These are phyloP conservation scores for Menidia beryllina DNA, from an alignment of 2,113 vertebrate genomes.

Conservation along the genomic window DNA sequence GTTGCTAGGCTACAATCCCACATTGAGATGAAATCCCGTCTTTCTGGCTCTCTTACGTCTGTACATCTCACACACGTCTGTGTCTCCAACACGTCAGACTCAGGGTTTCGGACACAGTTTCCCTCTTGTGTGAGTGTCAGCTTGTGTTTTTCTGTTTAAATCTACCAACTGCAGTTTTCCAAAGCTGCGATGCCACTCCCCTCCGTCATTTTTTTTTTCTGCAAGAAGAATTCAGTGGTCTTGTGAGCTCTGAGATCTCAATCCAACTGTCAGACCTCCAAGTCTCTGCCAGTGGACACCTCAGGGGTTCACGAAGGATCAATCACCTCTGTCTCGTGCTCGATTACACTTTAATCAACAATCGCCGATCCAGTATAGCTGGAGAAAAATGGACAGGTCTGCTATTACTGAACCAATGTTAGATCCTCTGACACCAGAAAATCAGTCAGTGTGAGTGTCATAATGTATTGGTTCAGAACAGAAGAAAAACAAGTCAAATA, in stretches of 20 bases:
- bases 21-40: slow-evolving; percentile 79
- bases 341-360: slow-evolving; percentile 64
- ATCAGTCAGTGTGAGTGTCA: background rate
- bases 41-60: slow-evolving; percentile 73
- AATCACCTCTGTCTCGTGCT: slow-evolving; percentile 65
- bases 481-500: too few relatives aligned
- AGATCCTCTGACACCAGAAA: background rate
- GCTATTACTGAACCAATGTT: slow-evolving; percentile 22
- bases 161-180: slow-evolving; percentile 13
- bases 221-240: slow-evolving; percentile 44
- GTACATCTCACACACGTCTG: slow-evolving; percentile 60
- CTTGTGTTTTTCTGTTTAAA: background rate
- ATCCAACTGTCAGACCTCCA: slow-evolving; percentile 56
- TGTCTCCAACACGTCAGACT: slow-evolving; percentile 40
- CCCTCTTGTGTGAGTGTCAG: background rate
- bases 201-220: slow-evolving; percentile 28
- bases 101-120: background rate
- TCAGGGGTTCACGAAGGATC: slow-evolving; percentile 60
- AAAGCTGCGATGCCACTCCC: slow-evolving; percentile 14
- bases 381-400: slow-evolving; percentile 39
- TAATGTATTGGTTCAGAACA: background rate
- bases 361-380: slow-evolving; percentile 29
- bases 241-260: slow-evolving; percentile 54
- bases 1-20: slow-evolving; percentile 90
- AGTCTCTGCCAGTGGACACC: slow-evolving; percentile 55